Conservation (phyloP, 2,797 vertebrate genomes). For the Oceanodroma leucorhoa region DNA sequence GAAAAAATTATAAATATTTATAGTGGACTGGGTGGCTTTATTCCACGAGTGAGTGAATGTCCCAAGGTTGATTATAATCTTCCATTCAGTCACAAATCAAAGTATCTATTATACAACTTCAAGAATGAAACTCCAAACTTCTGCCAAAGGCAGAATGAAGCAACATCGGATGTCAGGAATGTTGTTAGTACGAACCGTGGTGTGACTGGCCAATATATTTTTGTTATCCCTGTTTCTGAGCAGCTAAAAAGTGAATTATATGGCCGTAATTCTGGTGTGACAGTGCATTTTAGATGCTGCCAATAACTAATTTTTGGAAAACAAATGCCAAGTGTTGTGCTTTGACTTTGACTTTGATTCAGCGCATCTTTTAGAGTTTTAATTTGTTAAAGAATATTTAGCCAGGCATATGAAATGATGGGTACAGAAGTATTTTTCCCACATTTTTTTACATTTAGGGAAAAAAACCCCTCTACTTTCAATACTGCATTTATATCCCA, state of each 20-base stretch:
- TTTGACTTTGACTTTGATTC: conserved; percentile 17
- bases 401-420: neutral
- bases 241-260: conserved; percentile 21
- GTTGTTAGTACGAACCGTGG: neutral
- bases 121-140: conserved; percentile 41
- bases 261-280: conserved; percentile 9
- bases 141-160: conserved; percentile 41
- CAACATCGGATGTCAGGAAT: neutral
- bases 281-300: conserved; percentile 17
- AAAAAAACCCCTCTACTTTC: neutral
- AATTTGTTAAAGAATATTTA: conserved; percentile 4
- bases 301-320: conserved; percentile 32
- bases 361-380: rapidly evolving
- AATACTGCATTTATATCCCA: neutral
- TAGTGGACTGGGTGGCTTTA: conserved; percentile 43
- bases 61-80: conserved; percentile 54
- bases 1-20: conserved; percentile 65
- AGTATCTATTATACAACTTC: conserved; percentile 44
- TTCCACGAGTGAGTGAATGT: conserved; percentile 36
- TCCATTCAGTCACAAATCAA: conserved; percentile 56
- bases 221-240: neutral
- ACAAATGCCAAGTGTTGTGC: conserved; percentile 5
- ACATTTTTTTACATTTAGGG: neutral
- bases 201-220: neutral
- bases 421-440: neutral